Evolutionary conservation across 2,797 vertebrate species (phyloP).

Genomic region (Ceryle rudis): DNA sequence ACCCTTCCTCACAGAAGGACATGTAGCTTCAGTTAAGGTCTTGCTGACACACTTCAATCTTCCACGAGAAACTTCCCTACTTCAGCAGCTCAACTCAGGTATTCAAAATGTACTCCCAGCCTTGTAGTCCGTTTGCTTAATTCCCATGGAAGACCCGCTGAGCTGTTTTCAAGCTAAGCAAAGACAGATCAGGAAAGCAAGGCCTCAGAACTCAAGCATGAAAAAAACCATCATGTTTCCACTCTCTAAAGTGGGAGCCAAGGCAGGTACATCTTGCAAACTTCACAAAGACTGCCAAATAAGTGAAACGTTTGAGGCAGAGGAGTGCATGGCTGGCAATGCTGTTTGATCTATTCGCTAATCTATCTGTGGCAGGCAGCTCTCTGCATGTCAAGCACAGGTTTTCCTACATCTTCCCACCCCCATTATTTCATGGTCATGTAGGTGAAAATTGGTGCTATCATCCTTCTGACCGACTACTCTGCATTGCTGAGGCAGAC

Average conservation of each 20-base stretch:
- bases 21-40: background rate
- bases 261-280: background rate
- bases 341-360: background rate
- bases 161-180: slow-evolving; percentile 12
- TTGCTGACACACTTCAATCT: background rate
- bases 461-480: background rate
- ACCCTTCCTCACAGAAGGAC: background rate
- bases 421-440: background rate
- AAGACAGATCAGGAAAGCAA: slow-evolving; percentile 22
- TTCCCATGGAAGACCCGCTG: background rate
- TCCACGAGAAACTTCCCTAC: background rate
- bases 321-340: background rate
- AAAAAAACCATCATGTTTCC: background rate
- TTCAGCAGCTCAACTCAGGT: background rate
- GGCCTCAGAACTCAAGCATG: slow-evolving; percentile 3
- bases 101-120: background rate
- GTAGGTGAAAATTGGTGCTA: background rate
- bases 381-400: background rate
- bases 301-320: background rate
- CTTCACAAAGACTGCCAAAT: background rate
- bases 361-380: background rate
- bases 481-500: background rate
- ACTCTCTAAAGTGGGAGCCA: background rate
- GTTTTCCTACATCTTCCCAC: background rate
- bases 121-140: background rate